Base-by-base conservation (phyloP, 2,113 vertebrate genomes). In the Promerops cafer region DNA sequence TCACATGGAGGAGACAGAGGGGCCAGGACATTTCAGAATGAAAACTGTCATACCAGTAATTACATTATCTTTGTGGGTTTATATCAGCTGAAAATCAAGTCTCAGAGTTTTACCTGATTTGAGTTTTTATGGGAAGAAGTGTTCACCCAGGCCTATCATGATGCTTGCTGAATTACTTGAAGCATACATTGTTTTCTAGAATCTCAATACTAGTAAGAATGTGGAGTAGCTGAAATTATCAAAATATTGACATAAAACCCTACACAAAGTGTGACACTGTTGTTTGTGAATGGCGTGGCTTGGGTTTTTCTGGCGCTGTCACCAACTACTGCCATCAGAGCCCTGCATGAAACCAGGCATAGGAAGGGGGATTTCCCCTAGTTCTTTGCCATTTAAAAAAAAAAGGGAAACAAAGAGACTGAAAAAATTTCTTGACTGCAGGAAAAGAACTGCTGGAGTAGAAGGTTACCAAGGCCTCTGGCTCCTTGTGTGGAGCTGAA, bases 401-500 rank as follows among this genome's bases (percentile, higher is more conserved):
- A 30, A n/a, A 31, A 7, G 0, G 8, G 16, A 52, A 90, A 59
- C n/a, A n/a, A n/a, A n/a, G n/a, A n/a, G n/a, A n/a, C n/a, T n/a
- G n/a, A n/a, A n/a, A n/a, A n/a, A 16, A 93, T 85, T 80, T 91
- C 74, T 66, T 63, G 66, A 63, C 70, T 88, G 70, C 75, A 80
- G 82, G 47, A 83, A 82, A 89, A 92, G 86, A 86, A 66, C 76
- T 89, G 10, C 83, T 81, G 56, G 33, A 52, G 30, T 71, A 86
- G 71, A 66, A 90, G 76, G 88, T 94, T 96, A 87, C n/a, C 7
- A 56, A 39, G 87, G 90, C 87, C 95, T 91, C 53, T 12, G 6
- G 11, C 74, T 94, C 47, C 86, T 89, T 92, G 68, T 68, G 60
- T 89, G 72, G 64, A 81, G 35, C 78, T 94, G 79, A 83, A 96